Evolutionary conservation across 2,888 invertebrate genomes (phyloP), one percentile per base, ranked within the genome.

Genomic region (Uropetala carovei): DNA sequence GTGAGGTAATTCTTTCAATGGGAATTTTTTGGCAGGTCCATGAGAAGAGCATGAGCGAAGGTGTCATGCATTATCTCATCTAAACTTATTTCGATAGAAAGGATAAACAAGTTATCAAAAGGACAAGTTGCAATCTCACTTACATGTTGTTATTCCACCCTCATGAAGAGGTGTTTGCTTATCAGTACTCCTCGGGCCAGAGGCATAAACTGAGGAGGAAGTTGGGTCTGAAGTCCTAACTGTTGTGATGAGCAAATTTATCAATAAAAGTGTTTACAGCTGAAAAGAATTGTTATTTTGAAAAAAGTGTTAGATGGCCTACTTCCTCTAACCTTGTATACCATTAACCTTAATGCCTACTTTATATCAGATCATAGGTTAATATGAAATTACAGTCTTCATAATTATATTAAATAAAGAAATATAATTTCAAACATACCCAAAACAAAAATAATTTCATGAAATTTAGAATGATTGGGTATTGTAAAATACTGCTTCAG

Each of bases 1-100:
- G 89, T 89, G 89, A 89, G 89, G 89, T 89, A 89, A 89, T 89
- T 89, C 68, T 89, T 89, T 89, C 89, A 60, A 89, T 89, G 89
- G 89, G 89, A 60, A 89, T 89, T 89, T 89, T 89, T 89, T 89
- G 89, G 89, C 89, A 89, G 89, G 89, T 89, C 89, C 89, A 64
- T 89, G 89, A 64, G 89, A 89, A 89, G 89, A 89, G 89, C 89
- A 89, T 89, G 89, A 89, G 89, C 43, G 89, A 89, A 89, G 89
- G 89, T 60, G 89, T 89, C 60, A 89, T 89, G 89, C 89, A 89
- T 89, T 89, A 89, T 89, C 89, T 89, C 89, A 89, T 89, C 89
- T 89, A 89, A 89, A 64, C 68, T 89, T 16, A 86, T 89, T 89
- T 30, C 64, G 89, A 60, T 89, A 89, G 89, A 68, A 89, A 89